Evolutionary conservation across 2,797 vertebrate species (phyloP).

Genomic region (Nyctibius grandis): DNA sequence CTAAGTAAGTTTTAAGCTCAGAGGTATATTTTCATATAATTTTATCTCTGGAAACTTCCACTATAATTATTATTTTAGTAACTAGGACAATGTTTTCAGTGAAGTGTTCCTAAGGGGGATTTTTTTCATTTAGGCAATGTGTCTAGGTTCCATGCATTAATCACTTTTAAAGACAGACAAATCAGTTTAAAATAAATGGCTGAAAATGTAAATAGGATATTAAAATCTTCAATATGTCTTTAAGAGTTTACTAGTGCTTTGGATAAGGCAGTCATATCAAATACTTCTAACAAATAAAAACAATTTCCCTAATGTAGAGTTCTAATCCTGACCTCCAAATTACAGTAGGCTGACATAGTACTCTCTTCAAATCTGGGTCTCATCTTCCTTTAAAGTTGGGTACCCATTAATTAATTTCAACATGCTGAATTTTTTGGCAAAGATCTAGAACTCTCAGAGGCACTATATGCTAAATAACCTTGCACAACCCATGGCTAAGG

Average conservation of each 20-base stretch:
- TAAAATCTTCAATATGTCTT: constrained; percentile 5
- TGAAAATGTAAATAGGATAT: constrained; percentile 15
- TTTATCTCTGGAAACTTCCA: constrained; percentile 38
- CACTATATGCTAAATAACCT: neutral
- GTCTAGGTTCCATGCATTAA: constrained; percentile 37
- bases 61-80: constrained; percentile 41
- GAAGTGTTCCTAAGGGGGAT: constrained; percentile 7
- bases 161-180: constrained; percentile 52
- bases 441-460: neutral
- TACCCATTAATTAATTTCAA: constrained; percentile 13
- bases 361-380: neutral
- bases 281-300: neutral
- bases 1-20: constrained; percentile 34
- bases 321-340: neutral
- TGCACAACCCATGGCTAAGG: neutral
- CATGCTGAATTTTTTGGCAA: neutral
- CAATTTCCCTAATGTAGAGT: neutral
- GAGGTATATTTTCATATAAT: constrained; percentile 34
- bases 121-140: constrained; percentile 21
- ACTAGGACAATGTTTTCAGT: constrained; percentile 25
- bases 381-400: neutral
- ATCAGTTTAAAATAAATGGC: constrained; percentile 38
- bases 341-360: neutral
- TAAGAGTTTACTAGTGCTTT: neutral
- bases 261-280: neutral